Evolutionary conservation across 2,797 vertebrate species (phyloP), one percentile per base, ranked within the genome.

Genomic region (Megaceryle alcyon): DNA sequence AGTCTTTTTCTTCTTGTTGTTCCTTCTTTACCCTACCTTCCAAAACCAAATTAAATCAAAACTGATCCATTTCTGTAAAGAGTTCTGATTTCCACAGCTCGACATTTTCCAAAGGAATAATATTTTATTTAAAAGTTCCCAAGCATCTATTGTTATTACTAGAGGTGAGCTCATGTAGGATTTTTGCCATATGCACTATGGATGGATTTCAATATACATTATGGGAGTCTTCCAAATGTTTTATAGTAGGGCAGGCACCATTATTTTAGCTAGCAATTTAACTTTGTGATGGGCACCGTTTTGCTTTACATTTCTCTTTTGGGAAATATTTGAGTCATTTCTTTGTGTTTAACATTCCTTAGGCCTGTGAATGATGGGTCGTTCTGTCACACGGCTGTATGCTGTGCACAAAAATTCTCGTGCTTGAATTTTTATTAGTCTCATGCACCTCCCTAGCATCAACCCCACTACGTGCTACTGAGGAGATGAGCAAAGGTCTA

Each of bases 141-240:
- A 26, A 89, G 77, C 65, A 94, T 72, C 79, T 93, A 85, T 96
- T 96, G 53, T 94, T 96, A 78, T 93, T 93, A 77, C 37, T 96
- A 91, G 93, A 94, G 53, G 57, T 96, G 94, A 96, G 76, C 92
- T 97, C 92, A 94, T 96, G 54, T n/a, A 81, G 92, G 88, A 95
- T 71, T 89, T 93, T 68, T 96, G 92, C 95, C 95, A 93, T 77
- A 39, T 84, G 56, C 46, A 1, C 37, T 82, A 18, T 92, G 93
- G 78, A 90, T 90, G 28, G 53, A 59, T 94, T 93, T 94, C 83
- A 95, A 31, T 87, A 71, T 73, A 82, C 14, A 7, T 93, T 78
- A 56, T 28, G 69, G 37, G n/a, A 93, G 61, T 81, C 78, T 93
- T 97, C 90, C 86, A 93, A 89, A 84, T 61, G 71, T 80, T 92